Evolutionary conservation across 92 coral and sea anemone genomes (phyloP).

Genomic region (Umimayanthus kanabou): DNA sequence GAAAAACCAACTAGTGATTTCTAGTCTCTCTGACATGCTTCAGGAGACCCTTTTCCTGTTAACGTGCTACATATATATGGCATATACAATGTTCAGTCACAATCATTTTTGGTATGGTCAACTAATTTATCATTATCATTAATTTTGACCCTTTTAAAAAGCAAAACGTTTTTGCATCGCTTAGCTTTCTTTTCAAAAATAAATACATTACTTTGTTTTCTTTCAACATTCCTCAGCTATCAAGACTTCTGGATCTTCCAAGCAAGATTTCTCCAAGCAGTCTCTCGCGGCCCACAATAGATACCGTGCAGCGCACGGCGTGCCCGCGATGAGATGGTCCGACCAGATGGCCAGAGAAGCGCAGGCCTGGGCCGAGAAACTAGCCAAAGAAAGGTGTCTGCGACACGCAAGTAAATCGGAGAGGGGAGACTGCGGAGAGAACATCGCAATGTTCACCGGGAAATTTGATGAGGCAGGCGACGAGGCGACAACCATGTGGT

Average conservation of each 20-base stretch:
- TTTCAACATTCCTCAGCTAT: background rate
- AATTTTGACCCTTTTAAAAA: too few species aligned
- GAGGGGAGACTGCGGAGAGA: conserved; percentile 89
- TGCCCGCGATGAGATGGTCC: conserved; percentile 81
- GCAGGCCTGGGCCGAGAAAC: conserved; percentile 94
- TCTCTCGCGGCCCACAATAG: conserved; percentile 82
- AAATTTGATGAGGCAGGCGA: conserved; percentile 80
- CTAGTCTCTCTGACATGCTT: too few species aligned
- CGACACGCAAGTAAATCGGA: conserved; percentile 73
- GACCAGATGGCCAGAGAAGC: conserved; percentile 84
- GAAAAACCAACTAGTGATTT: too few species aligned
- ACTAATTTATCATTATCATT: too few species aligned
- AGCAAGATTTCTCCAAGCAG: conserved; percentile 73
- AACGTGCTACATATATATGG: too few species aligned
- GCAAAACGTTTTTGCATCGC: too few species aligned
- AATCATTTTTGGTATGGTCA: too few species aligned
- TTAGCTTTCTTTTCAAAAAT: too few species aligned
- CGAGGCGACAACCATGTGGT: conserved; percentile 89
- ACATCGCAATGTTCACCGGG: conserved; percentile 86
- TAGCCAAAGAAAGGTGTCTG: conserved; percentile 79
- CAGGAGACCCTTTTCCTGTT: too few species aligned
- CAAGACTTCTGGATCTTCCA: conserved; percentile 41
- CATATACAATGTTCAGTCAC: too few species aligned
- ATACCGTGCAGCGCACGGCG: conserved; percentile 86
- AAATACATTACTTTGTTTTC: background rate